Conservation (phyloP, 2,113 vertebrate genomes). For the Halcyon malimbica region DNA sequence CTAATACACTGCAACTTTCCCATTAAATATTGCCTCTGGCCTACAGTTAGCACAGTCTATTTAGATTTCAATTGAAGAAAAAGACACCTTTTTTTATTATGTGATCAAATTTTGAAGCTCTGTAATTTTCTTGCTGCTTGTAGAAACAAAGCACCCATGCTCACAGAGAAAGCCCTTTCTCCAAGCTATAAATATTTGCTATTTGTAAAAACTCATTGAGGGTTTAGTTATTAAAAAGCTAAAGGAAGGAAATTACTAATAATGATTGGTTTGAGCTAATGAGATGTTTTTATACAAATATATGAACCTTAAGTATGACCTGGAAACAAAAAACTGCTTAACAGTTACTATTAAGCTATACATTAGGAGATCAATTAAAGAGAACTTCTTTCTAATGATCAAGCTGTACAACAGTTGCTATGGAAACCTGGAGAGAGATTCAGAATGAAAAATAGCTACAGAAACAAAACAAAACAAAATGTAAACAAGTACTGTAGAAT, state of each 20-base stretch:
- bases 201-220: constrained; percentile 79
- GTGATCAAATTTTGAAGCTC: constrained; percentile 63
- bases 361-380: constrained; percentile 99
- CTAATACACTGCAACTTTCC: neutral
- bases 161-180: constrained; percentile 78
- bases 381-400: constrained; percentile 89
- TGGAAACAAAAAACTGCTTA: constrained; percentile 96
- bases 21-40: neutral
- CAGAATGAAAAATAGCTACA: constrained; percentile 73
- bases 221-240: constrained; percentile 88
- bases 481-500: constrained; percentile 78
- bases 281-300: constrained; percentile 96
- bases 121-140: constrained; percentile 75
- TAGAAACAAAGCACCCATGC: constrained; percentile 70
- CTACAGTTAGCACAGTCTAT: neutral
- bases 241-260: constrained; percentile 90
- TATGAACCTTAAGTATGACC: constrained; percentile 91
- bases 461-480: constrained; percentile 77
- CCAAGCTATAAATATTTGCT: constrained; percentile 90
- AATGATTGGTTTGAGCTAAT: constrained; percentile 92
- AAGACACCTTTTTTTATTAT: constrained; percentile 45
- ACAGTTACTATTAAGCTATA: constrained; percentile 91
- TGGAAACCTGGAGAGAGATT: constrained; percentile 80
- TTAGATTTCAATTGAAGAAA: constrained; percentile 27
- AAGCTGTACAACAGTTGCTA: constrained; percentile 81